A percentile compares a stretch with the other conserved stretches of the same genome.
These are phyloP conservation scores for Tetrapedia diversipes DNA, from an alignment of 2,888 invertebrate genomes.

Conservation along the genomic window DNA sequence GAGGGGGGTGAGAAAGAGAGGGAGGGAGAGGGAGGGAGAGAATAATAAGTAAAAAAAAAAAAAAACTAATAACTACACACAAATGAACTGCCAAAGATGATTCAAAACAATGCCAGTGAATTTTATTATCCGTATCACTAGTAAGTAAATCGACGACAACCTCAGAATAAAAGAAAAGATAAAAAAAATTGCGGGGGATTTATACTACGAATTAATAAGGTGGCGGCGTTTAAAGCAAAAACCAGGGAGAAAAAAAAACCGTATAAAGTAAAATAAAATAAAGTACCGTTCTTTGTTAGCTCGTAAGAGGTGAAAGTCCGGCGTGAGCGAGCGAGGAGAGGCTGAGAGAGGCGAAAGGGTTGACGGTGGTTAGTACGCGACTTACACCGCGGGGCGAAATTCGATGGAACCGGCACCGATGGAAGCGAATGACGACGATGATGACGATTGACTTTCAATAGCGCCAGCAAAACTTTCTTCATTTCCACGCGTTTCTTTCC, in stretches of 20 bases:
- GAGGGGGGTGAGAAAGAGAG: not conserved
- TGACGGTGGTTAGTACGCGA: no score
- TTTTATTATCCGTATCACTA: slow-evolving; percentile 82
- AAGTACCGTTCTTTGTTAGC: slow-evolving; percentile 70
- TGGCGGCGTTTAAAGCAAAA: slow-evolving; percentile 57
- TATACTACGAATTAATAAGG: slow-evolving; percentile 74
- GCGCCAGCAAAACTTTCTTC: slow-evolving; percentile 64
- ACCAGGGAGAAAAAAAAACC: not conserved
- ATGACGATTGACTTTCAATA: slow-evolving; percentile 48
- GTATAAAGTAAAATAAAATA: not conserved
- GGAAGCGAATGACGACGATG: slow-evolving; percentile 20
- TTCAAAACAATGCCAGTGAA: slow-evolving; percentile 82
- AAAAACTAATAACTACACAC: slow-evolving; percentile 73
- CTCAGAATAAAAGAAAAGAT: slow-evolving; percentile 60
- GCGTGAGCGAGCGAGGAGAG: slow-evolving; percentile 34
- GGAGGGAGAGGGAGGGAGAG: not conserved
- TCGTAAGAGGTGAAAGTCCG: slow-evolving; percentile 63
- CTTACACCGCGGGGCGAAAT: no score
- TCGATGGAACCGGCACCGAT: not conserved
- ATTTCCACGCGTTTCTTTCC: slow-evolving; percentile 61
- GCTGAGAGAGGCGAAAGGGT: no score
- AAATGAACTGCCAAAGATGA: slow-evolving; percentile 82
- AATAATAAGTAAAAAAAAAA: slow-evolving; percentile 46
- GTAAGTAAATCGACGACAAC: slow-evolving; percentile 73
- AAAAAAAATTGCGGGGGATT: no score